Evolutionary conservation across 2,113 vertebrate genomes (phyloP), one percentile per base, ranked within the genome.

Genomic region (Dicentrarchus labrax): DNA sequence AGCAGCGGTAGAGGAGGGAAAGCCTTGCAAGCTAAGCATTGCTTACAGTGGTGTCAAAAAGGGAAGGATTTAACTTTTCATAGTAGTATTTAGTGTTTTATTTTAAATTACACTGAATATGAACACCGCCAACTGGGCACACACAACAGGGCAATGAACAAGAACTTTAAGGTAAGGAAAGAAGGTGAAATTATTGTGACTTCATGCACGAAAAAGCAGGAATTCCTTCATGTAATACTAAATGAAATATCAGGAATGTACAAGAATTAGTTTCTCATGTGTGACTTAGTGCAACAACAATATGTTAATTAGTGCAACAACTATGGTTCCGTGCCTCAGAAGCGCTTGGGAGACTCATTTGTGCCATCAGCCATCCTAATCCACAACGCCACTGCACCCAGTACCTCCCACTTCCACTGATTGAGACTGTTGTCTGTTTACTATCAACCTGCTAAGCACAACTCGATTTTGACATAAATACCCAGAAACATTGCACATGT

Each of bases 41-140:
- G 60, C 72, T 61, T 76, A 50, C 47, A 79, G 71, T 69, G 24
- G 79, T 64, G 71, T 77, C 70, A 83, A 70, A 71, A 74, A 80
- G 62, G 38, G 36, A 53, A 45, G 41, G 47, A 45, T 75, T 86
- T 30, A 61, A 80, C 57, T 75, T 79, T 39, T 66, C 45, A 57
- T 45, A 19, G 30, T 16, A 41, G 48, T 45, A 43, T 82, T 88
- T 57, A 16, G 36, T 3, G 15, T 5, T 56, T 54, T 38, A 85
- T 65, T 57, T 15, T 60, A 9, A 62, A 60, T 75, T 54, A 61
- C 43, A 66, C 6, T 38, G 39, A 75, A 54, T 17, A 38, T 17
- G 8, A 75, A 45, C 10, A 6, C 2, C 67, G 22, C 15, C 4
- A 6, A 30, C 2, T 71, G 2, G 7, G 21, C 36, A 5, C 50